Conservation (phyloP, 2,113 vertebrate genomes). For the Corvus hawaiiensis region DNA sequence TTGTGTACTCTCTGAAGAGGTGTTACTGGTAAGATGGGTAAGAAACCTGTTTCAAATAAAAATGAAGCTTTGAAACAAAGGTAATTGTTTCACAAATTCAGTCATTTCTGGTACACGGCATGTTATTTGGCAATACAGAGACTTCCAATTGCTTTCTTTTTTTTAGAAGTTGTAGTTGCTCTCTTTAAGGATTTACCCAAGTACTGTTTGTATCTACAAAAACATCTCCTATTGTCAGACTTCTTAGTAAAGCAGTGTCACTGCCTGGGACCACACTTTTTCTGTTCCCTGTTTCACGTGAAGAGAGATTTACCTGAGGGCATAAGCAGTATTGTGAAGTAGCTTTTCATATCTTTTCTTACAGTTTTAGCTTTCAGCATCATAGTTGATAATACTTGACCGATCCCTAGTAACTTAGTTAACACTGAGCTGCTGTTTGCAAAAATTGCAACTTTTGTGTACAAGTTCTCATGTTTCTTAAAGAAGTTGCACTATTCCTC, state of each 20-base stretch:
- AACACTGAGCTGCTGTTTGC: background rate
- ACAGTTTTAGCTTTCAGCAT: background rate
- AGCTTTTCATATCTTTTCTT: background rate
- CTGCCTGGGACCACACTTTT: background rate
- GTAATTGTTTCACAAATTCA: background rate
- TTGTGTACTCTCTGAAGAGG: background rate
- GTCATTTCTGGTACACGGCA: background rate
- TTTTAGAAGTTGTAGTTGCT: background rate
- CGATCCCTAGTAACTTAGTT: background rate
- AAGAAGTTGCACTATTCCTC: background rate
- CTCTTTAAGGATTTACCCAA: background rate
- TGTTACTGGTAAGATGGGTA: background rate
- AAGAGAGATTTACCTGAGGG: background rate
- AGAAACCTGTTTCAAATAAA: background rate
- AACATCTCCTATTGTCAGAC: background rate
- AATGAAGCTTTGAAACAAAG: conserved; percentile 19
- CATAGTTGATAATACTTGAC: background rate
- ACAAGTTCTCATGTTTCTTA: background rate
- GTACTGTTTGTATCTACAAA: background rate
- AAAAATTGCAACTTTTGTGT: background rate
- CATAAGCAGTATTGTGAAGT: background rate
- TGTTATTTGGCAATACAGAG: background rate
- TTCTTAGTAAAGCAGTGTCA: background rate
- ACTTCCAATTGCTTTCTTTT: conserved; percentile 15
- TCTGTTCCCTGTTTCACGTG: background rate